Conservation (phyloP, 2,888 invertebrate species). For the Lysandra coridon region DNA sequence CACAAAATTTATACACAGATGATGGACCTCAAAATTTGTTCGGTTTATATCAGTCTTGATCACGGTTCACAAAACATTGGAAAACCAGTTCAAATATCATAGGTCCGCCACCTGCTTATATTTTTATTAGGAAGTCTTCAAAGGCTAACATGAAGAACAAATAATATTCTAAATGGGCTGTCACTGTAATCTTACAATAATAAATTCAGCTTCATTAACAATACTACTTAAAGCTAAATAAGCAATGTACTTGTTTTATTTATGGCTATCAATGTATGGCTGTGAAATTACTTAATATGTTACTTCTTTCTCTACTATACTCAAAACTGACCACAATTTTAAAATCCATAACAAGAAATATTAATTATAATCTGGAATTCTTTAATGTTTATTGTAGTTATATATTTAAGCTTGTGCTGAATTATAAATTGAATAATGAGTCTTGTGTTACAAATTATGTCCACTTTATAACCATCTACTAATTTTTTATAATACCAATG, state of each 20-base stretch:
- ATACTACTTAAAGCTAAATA: neutral
- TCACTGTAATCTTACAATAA: neutral
- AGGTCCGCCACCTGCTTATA: too few relatives aligned
- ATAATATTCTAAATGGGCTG: neutral
- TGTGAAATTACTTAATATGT: neutral
- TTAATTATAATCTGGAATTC: neutral
- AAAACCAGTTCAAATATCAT: too few relatives aligned
- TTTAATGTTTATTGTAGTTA: neutral
- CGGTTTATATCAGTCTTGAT: too few relatives aligned
- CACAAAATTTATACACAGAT: too few relatives aligned
- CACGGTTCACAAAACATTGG: too few relatives aligned
- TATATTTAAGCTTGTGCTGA: neutral
- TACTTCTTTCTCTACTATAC: neutral
- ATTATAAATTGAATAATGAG: too few relatives aligned
- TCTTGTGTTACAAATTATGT: too few relatives aligned
- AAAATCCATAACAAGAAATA: neutral
- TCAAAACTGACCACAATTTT: too few relatives aligned
- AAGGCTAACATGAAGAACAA: too few relatives aligned
- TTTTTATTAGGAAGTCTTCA: too few relatives aligned
- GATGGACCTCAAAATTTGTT: too few relatives aligned
- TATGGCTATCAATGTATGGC: neutral
- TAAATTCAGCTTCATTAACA: neutral
- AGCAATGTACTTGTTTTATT: neutral
- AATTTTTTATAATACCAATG: neutral
- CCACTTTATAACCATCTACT: too few relatives aligned